Percentiles rank a stretch among this genome's conserved stretches.
Conservation (phyloP, 2,797 vertebrate species). For the Phataginus tricuspis region DNA sequence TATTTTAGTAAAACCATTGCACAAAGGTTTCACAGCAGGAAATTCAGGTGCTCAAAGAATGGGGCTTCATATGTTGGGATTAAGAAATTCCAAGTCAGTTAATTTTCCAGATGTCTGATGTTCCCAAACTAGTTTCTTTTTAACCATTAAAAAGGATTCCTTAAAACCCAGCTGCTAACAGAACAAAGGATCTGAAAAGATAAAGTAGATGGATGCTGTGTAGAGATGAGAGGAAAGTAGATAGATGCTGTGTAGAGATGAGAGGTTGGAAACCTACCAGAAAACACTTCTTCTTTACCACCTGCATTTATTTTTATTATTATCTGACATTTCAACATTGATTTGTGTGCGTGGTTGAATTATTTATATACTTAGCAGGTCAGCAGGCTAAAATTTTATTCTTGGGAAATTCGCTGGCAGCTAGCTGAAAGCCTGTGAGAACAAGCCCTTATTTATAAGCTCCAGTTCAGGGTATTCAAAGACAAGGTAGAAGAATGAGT, state of each 20-base stretch:
- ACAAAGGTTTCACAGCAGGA: background rate
- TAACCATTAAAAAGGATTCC: background rate
- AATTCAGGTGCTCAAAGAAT: constrained; percentile 9
- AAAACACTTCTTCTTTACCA: constrained; percentile 31
- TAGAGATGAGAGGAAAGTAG: background rate
- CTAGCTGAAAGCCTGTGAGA: background rate
- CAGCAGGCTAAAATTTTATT: background rate
- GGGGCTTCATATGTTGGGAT: background rate
- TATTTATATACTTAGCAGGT: background rate
- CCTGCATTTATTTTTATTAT: constrained; percentile 39
- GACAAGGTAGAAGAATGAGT: background rate
- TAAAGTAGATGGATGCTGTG: background rate
- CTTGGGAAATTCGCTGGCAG: background rate
- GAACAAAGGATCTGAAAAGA: constrained; percentile 12
- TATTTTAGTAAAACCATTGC: background rate
- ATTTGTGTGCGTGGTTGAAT: background rate
- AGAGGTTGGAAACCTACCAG: background rate
- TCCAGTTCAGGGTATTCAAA: constrained; percentile 32
- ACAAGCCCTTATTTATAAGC: background rate
- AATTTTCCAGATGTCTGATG: constrained; percentile 7
- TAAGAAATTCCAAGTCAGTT: constrained; percentile 5
- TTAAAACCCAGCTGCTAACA: background rate
- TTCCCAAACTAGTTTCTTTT: constrained; percentile 28
- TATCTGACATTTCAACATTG: background rate
- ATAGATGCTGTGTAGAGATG: background rate